Conservation (phyloP, 2,888 invertebrate genomes). For the Thymelicus lineola region DNA sequence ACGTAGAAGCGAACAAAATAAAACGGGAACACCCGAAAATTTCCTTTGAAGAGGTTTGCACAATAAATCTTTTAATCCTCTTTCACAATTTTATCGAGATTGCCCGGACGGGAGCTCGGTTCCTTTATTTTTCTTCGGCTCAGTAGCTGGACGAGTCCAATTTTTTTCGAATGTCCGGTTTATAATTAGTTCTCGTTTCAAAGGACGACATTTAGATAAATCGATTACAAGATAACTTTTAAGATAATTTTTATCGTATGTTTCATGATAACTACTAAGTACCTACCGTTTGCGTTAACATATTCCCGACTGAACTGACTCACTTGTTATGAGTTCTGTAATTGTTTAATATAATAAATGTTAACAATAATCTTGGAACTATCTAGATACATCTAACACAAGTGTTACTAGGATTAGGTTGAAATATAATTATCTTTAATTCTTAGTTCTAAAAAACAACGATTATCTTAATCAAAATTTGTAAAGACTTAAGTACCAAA, state of each 20-base stretch:
- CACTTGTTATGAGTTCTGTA: constrained; percentile 9
- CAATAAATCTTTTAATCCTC: constrained; percentile 82
- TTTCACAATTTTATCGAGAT: constrained; percentile 81
- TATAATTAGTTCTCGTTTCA: constrained; percentile 52
- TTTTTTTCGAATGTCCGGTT: constrained; percentile 57
- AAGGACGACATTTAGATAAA: constrained; percentile 47
- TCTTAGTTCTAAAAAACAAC: not conserved
- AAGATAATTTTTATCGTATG: constrained; percentile 29
- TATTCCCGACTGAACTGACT: constrained; percentile 13
- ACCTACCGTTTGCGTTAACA: constrained; percentile 22
- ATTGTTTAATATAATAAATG: constrained; percentile 7
- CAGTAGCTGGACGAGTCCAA: constrained; percentile 46
- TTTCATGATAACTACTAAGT: constrained; percentile 27
- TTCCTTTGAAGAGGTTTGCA: constrained; percentile 76
- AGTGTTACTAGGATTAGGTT: no score
- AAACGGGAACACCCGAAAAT: constrained; percentile 75
- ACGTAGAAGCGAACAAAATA: constrained; percentile 72
- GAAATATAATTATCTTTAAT: not conserved
- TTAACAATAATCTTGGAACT: not conserved
- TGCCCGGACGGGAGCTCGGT: constrained; percentile 57
- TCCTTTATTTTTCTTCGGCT: constrained; percentile 51
- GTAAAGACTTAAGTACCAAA: constrained; percentile 11
- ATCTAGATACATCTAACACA: not conserved
- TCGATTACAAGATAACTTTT: constrained; percentile 35
- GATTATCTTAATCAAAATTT: constrained; percentile 19